Conservation (phyloP, 2,113 vertebrate species). For the Sula dactylatra region DNA sequence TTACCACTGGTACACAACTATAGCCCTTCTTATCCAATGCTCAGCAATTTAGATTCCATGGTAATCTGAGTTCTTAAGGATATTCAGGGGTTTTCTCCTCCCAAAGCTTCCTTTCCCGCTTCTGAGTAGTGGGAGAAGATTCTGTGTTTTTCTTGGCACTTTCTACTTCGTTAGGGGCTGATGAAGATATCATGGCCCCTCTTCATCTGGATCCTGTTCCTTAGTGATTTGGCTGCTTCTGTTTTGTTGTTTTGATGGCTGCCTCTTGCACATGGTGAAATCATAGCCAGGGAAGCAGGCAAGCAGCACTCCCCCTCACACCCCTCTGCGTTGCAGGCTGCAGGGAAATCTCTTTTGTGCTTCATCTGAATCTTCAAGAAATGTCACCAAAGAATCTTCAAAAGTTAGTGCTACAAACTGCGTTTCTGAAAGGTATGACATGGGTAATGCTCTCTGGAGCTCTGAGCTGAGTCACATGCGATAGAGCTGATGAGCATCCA, state of each 20-base stretch:
- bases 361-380: background rate
- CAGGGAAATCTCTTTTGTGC: background rate
- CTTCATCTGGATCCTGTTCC: background rate
- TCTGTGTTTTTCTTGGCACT: background rate
- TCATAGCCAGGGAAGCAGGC: background rate
- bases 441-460: background rate
- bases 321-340: rapidly evolving
- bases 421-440: background rate
- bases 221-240: background rate
- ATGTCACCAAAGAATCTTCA: background rate
- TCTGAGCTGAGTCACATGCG: background rate
- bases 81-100: background rate
- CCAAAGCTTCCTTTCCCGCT: background rate
- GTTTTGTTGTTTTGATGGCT: background rate
- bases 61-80: background rate
- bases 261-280: background rate
- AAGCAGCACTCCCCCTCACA: background rate
- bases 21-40: background rate
- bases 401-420: background rate
- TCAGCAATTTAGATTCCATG: background rate
- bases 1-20: background rate
- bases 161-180: background rate
- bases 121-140: background rate
- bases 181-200: background rate
- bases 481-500: background rate